A percentile compares a stretch with the other conserved stretches of the same genome.
Conservation (phyloP, 2,888 invertebrate genomes). For the Timema cristinae region DNA sequence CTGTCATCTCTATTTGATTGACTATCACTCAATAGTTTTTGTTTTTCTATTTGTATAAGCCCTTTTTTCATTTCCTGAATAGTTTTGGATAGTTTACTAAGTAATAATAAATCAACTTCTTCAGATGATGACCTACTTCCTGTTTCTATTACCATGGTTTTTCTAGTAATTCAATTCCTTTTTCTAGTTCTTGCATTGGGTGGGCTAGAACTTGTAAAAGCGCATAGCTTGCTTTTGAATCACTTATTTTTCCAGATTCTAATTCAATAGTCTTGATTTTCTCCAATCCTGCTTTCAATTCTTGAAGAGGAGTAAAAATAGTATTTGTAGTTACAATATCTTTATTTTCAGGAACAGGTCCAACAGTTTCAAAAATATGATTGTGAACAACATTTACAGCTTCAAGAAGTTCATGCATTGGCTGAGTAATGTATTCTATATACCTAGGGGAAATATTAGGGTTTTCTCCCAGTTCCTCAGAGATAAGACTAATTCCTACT, state of each 20-base stretch:
- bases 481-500: conserved; percentile 28
- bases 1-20: conserved; percentile 40
- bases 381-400: background rate
- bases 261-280: conserved; percentile 36
- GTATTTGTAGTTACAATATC: background rate
- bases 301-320: background rate
- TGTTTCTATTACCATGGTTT: background rate
- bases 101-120: conserved; percentile 41
- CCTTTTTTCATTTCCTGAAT: conserved; percentile 20
- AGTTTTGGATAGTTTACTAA: conserved; percentile 19
- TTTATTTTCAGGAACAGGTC: background rate
- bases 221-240: conserved; percentile 40
- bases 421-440: background rate
- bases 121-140: conserved; percentile 10
- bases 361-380: background rate
- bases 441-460: background rate
- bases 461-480: background rate
- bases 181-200: conserved; percentile 45
- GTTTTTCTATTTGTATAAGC: conserved; percentile 22
- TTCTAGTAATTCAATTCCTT: background rate
- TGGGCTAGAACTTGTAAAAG: conserved; percentile 39
- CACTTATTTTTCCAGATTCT: conserved; percentile 33
- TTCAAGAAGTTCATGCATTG: background rate
- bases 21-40: conserved; percentile 36
- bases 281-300: conserved; percentile 37